Evolutionary conservation across 1,140 invertebrate species (phyloP).

Genomic region (Zaprionus camerounensis): DNA sequence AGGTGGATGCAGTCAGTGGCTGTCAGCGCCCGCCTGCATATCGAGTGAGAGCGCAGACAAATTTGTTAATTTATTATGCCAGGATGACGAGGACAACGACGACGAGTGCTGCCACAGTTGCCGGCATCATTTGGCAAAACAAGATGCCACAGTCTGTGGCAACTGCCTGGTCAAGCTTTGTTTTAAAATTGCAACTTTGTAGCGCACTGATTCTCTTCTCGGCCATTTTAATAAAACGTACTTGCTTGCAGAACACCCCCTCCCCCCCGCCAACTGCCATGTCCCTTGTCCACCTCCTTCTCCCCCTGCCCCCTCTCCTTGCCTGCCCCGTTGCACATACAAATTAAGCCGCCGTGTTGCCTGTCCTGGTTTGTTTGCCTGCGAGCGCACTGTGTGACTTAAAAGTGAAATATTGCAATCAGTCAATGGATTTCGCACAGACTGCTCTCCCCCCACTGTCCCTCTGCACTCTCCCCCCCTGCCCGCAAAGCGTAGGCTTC

Average conservation of each 20-base stretch:
- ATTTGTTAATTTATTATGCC: slow-evolving; percentile 83
- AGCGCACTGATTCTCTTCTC: slow-evolving; percentile 58
- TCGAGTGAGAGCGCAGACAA: slow-evolving; percentile 51
- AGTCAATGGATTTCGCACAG: slow-evolving; percentile 75
- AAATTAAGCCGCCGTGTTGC: slow-evolving; percentile 76
- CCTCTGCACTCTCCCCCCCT: neutral
- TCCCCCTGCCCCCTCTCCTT: slow-evolving; percentile 12
- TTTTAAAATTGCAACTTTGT: slow-evolving; percentile 76
- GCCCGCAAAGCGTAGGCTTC: slow-evolving; percentile 60
- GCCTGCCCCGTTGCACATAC: slow-evolving; percentile 60
- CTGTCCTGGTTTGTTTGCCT: slow-evolving; percentile 56
- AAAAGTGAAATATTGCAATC: slow-evolving; percentile 82
- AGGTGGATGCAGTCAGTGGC: slow-evolving; percentile 74
- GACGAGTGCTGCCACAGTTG: slow-evolving; percentile 7
- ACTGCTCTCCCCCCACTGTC: neutral
- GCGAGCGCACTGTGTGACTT: slow-evolving; percentile 63
- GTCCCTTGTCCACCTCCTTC: neutral
- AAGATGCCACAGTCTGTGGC: slow-evolving; percentile 50
- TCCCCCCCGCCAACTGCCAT: neutral
- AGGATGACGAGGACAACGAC: slow-evolving; percentile 41
- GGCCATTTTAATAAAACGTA: slow-evolving; percentile 76
- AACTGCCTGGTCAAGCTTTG: slow-evolving; percentile 69
- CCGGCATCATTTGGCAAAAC: slow-evolving; percentile 65
- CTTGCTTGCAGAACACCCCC: neutral
- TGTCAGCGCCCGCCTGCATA: slow-evolving; percentile 48